These are phyloP conservation scores for Phataginus tricuspis DNA, from an alignment of 2,797 vertebrate genomes.

Conservation along the genomic window DNA sequence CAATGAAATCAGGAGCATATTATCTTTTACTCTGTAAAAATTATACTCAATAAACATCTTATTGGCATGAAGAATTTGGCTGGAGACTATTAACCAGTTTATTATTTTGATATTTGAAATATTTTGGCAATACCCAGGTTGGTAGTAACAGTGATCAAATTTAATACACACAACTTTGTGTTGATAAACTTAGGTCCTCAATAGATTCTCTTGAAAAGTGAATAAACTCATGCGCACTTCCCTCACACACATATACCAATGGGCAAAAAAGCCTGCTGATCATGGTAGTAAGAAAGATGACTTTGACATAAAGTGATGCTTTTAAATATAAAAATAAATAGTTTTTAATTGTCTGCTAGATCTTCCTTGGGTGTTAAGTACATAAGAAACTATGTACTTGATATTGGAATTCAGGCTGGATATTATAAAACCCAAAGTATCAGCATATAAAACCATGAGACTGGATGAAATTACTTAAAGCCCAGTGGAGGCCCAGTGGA, in stretches of 20 bases:
- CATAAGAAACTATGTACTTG: background rate
- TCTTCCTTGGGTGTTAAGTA: background rate
- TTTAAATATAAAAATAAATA: background rate
- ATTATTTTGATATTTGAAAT: background rate
- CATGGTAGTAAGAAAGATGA: background rate
- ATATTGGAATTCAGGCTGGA: background rate
- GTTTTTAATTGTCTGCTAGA: background rate
- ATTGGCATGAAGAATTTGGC: background rate
- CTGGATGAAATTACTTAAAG: background rate
- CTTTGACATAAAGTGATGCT: background rate
- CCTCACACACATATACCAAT: background rate
- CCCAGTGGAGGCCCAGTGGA: too few relatives aligned
- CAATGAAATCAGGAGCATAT: background rate
- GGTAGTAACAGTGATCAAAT: background rate
- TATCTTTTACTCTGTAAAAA: background rate
- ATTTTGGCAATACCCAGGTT: background rate
- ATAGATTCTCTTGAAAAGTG: background rate
- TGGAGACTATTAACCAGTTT: background rate
- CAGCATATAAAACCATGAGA: background rate
- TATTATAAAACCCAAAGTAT: background rate
- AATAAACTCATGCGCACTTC: background rate
- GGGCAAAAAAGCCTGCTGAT: background rate
- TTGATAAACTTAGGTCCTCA: background rate
- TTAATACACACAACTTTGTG: background rate
- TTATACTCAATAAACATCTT: background rate